Conservation (phyloP, 2,888 invertebrate species). For the Xylota segnis region DNA sequence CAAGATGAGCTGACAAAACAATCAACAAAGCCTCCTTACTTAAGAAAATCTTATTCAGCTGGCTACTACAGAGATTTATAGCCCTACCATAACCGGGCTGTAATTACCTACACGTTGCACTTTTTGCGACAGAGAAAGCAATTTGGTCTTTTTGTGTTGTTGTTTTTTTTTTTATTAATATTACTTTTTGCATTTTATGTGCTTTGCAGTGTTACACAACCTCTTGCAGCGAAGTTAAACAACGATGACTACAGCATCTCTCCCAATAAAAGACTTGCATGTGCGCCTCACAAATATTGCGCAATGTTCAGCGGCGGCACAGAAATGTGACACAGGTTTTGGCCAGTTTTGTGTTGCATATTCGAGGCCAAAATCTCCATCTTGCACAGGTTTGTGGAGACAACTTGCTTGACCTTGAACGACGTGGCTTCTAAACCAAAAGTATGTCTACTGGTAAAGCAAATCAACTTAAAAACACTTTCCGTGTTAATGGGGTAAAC, state of each 20-base stretch:
- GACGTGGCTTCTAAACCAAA: neutral
- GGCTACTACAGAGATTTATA: neutral
- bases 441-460: too few relatives aligned
- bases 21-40: neutral
- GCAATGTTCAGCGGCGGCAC: neutral
- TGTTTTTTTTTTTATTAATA: neutral
- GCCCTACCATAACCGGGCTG: neutral
- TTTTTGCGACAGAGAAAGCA: constrained; percentile 5
- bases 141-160: neutral
- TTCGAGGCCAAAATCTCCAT: constrained; percentile 1
- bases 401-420: constrained; percentile 11
- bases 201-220: constrained; percentile 1
- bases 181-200: neutral
- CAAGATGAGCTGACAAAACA: too few relatives aligned
- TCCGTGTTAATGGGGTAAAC: too few relatives aligned
- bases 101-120: neutral
- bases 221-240: constrained; percentile 12
- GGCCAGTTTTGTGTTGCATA: neutral
- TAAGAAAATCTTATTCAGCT: neutral
- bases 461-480: too few relatives aligned
- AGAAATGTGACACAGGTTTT: neutral
- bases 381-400: neutral
- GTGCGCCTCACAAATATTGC: neutral
- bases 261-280: neutral
- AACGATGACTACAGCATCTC: neutral